Base-by-base conservation (phyloP, 2,888 invertebrate species). In the Acanthococcus lagerstroemiae region DNA sequence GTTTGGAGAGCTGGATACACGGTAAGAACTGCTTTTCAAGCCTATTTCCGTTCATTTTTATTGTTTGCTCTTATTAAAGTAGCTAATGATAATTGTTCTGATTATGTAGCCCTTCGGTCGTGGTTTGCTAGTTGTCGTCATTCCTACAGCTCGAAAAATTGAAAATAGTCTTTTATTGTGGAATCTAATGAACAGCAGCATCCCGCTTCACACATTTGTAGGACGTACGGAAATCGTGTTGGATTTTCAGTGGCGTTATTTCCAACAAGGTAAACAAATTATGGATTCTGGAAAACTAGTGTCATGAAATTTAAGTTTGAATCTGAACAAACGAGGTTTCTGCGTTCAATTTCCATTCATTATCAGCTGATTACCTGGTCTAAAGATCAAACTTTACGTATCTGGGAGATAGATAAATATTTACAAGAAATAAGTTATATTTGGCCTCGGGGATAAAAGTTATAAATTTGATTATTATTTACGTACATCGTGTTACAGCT, bases 341-440 rank as follows among this genome's bases (percentile, higher is more conserved):
- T n/a, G n/a, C n/a, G n/a, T n/a, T n/a, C n/a, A n/a, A n/a, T n/a
- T n/a, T n/a, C n/a, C n/a, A n/a, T n/a, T n/a, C n/a, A 88, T 73
- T 87, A 85, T 73, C 91, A 95, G 75, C 78, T 96, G 54, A 86
- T 95, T 0, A 95, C 95, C 1, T 96, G 95, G 95, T 93, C 93
- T 0, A 85, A 91, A 74, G 95, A 96, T 79, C 93, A 95, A 74
- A 90, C 88, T 15, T 79, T 96, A 45, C 82, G 95, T 61, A 85
- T 95, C 22, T 95, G 95, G 90, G 85, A 86, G 73, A 88, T 95
- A 73, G 91, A 92, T 74, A 85, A 88, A 46, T 85, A 86, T 68
- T 78, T 95, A 69, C 84, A 92, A 71, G 90, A 90, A 78, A 79
- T 79, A 72, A 69, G 68, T 66, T 37, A 25, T n/a, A 50, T 54